These are phyloP conservation scores for Caenorhabditis zanzibari DNA, from an alignment of 2,888 invertebrate genomes.

Conservation along the genomic window DNA sequence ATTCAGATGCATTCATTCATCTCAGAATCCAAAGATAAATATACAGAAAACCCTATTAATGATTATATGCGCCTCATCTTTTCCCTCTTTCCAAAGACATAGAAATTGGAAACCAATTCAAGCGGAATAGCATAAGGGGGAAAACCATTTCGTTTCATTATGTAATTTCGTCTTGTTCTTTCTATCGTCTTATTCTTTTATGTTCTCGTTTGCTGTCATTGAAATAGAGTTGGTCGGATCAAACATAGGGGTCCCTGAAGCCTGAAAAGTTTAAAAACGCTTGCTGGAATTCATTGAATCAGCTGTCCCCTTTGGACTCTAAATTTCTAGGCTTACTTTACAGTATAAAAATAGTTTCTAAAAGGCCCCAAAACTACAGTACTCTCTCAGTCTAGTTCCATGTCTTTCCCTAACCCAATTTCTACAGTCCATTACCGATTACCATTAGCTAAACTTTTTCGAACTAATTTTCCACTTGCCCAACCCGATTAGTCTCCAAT, in stretches of 20 bases:
- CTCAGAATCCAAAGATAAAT: background rate
- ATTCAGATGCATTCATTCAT: too few species aligned
- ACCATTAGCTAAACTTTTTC: background rate
- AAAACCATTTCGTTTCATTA: slow-evolving; percentile 13
- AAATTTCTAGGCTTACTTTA: too few species aligned
- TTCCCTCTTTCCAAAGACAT: background rate
- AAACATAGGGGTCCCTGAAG: too few species aligned
- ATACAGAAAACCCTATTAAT: slow-evolving; percentile 16
- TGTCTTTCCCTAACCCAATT: too few species aligned
- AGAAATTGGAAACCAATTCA: slow-evolving; percentile 19
- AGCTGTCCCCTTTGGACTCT: too few species aligned
- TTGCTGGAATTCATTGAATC: too few species aligned
- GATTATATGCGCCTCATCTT: slow-evolving; percentile 20
- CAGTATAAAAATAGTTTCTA: too few species aligned
- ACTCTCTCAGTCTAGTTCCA: too few species aligned
- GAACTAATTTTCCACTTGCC: background rate
- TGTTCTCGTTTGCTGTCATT: background rate
- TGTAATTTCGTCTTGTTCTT: background rate
- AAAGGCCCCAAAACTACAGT: too few species aligned
- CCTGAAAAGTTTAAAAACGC: too few species aligned
- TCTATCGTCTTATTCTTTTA: background rate
- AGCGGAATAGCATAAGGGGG: slow-evolving; percentile 12
- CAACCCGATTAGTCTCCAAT: slow-evolving; percentile 17
- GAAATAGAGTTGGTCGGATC: too few species aligned
- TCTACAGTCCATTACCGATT: slow-evolving; percentile 17